Conservation (phyloP, 2,113 vertebrate genomes). For the Sapajus apella region DNA sequence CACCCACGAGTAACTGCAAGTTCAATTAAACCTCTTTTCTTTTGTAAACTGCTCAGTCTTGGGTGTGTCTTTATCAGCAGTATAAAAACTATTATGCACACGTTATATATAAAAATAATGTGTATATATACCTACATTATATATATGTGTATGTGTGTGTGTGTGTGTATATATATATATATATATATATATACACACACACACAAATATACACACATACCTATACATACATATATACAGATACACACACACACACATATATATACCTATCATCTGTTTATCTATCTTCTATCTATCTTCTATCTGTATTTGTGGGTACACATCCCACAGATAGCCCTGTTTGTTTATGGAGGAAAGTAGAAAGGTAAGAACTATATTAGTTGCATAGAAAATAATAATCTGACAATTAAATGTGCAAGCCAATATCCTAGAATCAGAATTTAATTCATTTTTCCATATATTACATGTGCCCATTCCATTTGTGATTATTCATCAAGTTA, state of each 20-base stretch:
- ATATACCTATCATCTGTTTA: not conserved
- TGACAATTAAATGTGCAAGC: not conserved
- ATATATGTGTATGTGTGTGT: too few relatives aligned
- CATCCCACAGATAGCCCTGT: not conserved
- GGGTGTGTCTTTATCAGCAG: too few relatives aligned
- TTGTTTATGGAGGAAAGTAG: not conserved
- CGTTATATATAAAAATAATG: too few relatives aligned
- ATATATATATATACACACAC: rapidly evolving
- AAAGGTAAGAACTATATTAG: not conserved
- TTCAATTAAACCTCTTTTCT: too few relatives aligned
- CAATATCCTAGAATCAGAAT: not conserved
- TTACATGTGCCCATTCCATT: not conserved
- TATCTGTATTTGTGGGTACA: not conserved
- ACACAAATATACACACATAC: too few relatives aligned
- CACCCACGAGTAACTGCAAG: too few relatives aligned
- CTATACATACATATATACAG: too few relatives aligned
- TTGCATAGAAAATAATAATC: not conserved
- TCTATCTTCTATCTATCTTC: not conserved
- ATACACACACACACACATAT: not conserved
- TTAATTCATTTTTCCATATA: not conserved
- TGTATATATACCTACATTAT: too few relatives aligned
- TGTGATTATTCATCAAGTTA: not conserved
- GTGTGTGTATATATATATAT: too few relatives aligned
- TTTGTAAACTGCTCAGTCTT: too few relatives aligned
- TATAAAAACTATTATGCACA: too few relatives aligned